Base-by-base conservation (phyloP, 2,888 invertebrate genomes). In the Cepaea hortensis region DNA sequence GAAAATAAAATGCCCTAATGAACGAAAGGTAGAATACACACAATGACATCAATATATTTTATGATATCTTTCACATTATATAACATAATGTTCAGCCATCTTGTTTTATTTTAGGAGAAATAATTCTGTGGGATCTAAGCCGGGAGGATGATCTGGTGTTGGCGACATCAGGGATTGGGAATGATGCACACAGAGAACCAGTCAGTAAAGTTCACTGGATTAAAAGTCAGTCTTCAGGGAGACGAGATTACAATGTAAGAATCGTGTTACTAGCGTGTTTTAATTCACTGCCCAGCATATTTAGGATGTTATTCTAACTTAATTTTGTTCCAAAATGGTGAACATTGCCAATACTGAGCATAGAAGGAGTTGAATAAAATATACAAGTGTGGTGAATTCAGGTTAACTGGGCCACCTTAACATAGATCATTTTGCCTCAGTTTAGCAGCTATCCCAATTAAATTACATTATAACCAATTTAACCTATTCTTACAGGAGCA, bases 141-240 rank as follows among this genome's bases (percentile, higher is more conserved):
- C 90, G 91, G 86, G 93, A 94, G 86, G 94, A 94, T 89, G 94
- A 95, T 86, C 90, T 93, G 87, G 88, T 94, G 61, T 87, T 95
- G 62, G 93, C 94, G 6, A 91, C 92, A 6, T 94, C 94, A n/a
- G 93, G 93, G 61, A 92, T 94, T 48, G 94, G 94, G 9, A 92
- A 94, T 85, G 91, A 93, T 91, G 88, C 95, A 91, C 92, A 95
- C 89, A 91, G 94, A 62, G 95, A 95, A 89, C 93, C 94, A 50
- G 94, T 95, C 7, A 93, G 94, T 61, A 93, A 93, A 87, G 91
- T 95, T 1, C 90, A 91, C 83, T 95, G 95, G 95, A 91, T 94
- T 20, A 90, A 90, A 62, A 93, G 93, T 86, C 89, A 91, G 7
- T 87, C 90, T 55, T 89, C 90, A 76, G 90, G 91, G 75, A 88